Conservation (phyloP, 2,113 vertebrate species). For the Ia io region DNA sequence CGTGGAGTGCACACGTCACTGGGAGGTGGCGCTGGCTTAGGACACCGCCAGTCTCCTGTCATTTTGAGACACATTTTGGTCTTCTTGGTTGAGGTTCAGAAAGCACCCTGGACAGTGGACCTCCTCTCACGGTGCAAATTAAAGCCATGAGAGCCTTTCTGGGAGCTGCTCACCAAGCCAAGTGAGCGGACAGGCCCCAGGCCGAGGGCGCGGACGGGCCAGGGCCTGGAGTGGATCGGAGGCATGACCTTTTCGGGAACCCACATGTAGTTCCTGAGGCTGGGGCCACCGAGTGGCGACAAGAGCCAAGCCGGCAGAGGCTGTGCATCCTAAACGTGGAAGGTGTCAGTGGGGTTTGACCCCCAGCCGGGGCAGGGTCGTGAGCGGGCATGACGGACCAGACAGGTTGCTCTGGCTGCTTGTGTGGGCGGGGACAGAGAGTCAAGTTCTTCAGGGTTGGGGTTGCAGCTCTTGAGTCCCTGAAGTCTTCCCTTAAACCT, state of each 20-base stretch:
- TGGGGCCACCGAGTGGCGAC: background rate
- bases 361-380: background rate
- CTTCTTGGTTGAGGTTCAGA: background rate
- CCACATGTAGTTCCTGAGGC: background rate
- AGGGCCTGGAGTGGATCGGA: background rate
- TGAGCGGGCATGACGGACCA: background rate
- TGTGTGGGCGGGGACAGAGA: background rate
- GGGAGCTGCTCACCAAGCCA: background rate
- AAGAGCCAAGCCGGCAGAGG: background rate
- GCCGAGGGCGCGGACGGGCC: accelerated
- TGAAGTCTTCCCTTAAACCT: background rate
- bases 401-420: background rate
- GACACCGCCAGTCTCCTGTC: background rate
- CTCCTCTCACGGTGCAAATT: background rate
- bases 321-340: background rate
- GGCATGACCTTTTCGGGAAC: background rate
- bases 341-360: background rate
- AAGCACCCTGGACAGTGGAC: background rate
- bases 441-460: background rate
- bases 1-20: accelerated
- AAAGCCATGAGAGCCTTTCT: background rate
- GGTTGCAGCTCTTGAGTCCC: background rate
- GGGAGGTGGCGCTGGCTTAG: background rate
- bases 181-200: background rate
- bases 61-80: background rate